Evolutionary conservation across 2,113 vertebrate species (phyloP), one percentile per base, ranked within the genome.

Genomic region (Polypterus bichir): DNA sequence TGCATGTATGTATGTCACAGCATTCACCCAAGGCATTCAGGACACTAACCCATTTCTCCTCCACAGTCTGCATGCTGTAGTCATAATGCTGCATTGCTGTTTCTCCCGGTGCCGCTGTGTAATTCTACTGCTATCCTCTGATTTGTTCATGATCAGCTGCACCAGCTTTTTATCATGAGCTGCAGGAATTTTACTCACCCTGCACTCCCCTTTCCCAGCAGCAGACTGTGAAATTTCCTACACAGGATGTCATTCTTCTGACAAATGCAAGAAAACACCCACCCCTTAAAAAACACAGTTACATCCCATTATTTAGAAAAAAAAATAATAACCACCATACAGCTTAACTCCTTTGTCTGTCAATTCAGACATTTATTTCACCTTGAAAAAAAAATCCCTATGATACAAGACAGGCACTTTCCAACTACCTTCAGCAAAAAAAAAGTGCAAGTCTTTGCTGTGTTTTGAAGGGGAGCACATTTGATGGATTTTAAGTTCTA

Each of bases 1-100:
- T 27, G 27, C 27, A 27, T 73, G 74, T 69, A 74, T 79, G 72
- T 75, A 75, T 81, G 77, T 81, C 81, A 80, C 63, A 55, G 60
- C 60, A 66, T 79, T 75, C 80, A 83, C 79, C 75, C 70, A 74
- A 64, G 65, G 73, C 71, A 69, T 65, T 71, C 69, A 67, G 68
- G 75, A 76, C 79, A 81, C 74, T 82, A 86, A 83, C 79, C 81
- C 76, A 85, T 83, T 88, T 75, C 70, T 65, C 69, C 70, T 56
- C 68, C 68, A 65, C 67, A 79, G 69, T 63, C 64, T 69, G 70
- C 73, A 71, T 62, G 66, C 74, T 77, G 69, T 68, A 74, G 76
- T 65, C 71, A 75, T 78, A 77, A 77, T 81, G 69, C 88, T 89
- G 91, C 88, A 88, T 76, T 84, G 80, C 79, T 80, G 85, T 86